Conservation (phyloP, 2,113 vertebrate genomes). For the Zosterops pallidus region DNA sequence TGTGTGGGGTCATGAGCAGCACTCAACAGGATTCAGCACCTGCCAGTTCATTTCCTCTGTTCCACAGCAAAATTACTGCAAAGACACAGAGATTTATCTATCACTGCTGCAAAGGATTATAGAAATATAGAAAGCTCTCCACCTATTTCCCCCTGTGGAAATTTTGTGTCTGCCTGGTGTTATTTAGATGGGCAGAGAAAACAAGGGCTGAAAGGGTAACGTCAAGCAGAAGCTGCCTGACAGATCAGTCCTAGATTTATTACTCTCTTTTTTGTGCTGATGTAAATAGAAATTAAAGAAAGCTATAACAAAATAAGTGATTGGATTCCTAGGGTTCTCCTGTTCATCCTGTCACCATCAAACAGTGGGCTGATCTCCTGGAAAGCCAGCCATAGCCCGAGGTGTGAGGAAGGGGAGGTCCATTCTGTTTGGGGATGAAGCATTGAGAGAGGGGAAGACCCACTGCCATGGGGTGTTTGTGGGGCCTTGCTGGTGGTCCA, state of each 20-base stretch:
- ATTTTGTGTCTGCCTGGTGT: neutral
- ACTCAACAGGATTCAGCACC: fast-evolving
- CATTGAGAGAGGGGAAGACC: neutral
- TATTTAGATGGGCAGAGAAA: neutral
- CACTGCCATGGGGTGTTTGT: neutral
- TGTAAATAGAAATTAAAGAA: neutral
- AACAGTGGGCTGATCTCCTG: neutral
- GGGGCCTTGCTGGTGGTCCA: neutral
- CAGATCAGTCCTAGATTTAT: neutral
- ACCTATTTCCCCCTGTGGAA: fast-evolving
- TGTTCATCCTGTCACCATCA: neutral
- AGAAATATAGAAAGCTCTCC: neutral
- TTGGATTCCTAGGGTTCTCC: neutral
- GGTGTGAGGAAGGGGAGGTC: neutral
- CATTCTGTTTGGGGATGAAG: neutral
- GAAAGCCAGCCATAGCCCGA: fast-evolving
- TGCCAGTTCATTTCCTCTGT: neutral
- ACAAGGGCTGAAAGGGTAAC: neutral
- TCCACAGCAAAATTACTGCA: neutral
- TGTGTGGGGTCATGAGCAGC: neutral
- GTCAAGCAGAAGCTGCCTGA: neutral
- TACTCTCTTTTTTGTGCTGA: neutral
- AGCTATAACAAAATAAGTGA: neutral
- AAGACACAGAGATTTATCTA: neutral
- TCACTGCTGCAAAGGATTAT: neutral